phyloP scores from a whole-genome alignment of 1,140 invertebrate species.

The Aphidius gifuensis region DNA sequence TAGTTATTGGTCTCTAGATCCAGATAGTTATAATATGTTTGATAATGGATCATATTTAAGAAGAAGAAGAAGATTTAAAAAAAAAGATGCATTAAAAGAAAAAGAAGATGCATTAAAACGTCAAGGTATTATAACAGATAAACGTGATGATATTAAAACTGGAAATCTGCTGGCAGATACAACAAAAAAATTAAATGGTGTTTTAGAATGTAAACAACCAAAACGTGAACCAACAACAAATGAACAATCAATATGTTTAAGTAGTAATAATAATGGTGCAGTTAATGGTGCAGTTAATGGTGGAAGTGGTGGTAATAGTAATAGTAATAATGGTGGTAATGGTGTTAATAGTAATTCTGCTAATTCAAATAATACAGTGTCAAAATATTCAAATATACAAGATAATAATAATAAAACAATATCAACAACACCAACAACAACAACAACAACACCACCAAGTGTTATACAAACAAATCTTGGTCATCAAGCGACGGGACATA shows the following conservation, averaged over 20 bases:
- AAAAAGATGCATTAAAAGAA: conserved; percentile 86
- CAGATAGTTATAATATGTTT: conserved; percentile 97
- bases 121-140: conserved; percentile 63
- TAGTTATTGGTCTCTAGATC: conserved; percentile 96
- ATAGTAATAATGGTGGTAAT: too few relatives aligned
- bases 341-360: not conserved
- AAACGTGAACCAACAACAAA: conserved; percentile 64
- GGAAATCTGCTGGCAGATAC: conserved; percentile 21
- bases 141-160: conserved; percentile 51
- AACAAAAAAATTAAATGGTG: conserved; percentile 35
- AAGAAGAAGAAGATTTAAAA: conserved; percentile 90
- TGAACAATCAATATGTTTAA: conserved; percentile 54
- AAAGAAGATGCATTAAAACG: conserved; percentile 83
- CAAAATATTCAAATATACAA: conserved; percentile 52
- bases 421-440: conserved; percentile 17
- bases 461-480: conserved; percentile 45
- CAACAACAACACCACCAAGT: conserved; percentile 29
- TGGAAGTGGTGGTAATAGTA: too few relatives aligned
- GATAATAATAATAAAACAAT: conserved; percentile 40
- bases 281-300: not conserved
- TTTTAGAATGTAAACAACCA: conserved; percentile 59
- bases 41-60: conserved; percentile 94
- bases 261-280: not conserved
- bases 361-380: conserved; percentile 14
- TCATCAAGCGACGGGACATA: conserved; percentile 41